Evolutionary conservation across 2,888 invertebrate genomes (phyloP).

Genomic region (Rotaria socialis): DNA sequence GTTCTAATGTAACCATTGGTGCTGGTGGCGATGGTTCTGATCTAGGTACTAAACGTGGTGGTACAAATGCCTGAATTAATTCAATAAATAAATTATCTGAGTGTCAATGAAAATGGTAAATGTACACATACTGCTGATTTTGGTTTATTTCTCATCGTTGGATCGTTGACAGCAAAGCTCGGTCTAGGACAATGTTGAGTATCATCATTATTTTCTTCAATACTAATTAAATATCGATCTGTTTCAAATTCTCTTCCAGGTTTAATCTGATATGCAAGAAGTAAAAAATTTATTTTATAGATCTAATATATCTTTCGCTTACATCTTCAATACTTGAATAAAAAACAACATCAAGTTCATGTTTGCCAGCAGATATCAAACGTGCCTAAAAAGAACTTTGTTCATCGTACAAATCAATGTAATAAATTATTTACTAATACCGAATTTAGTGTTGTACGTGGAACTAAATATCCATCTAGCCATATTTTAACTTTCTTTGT

Average conservation of each 20-base stretch:
- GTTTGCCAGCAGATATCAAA: not conserved
- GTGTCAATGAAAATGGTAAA: too few species aligned
- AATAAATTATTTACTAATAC: not conserved
- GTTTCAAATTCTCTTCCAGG: conserved; percentile 23
- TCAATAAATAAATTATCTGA: not conserved
- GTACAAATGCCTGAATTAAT: not conserved
- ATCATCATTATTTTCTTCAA: not conserved
- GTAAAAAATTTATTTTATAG: not conserved
- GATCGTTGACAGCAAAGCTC: not conserved
- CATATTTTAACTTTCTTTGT: not conserved
- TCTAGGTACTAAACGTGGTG: not conserved
- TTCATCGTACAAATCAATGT: not conserved
- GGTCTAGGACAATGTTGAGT: not conserved
- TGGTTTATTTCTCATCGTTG: conserved; percentile 11
- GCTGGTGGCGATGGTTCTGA: not conserved
- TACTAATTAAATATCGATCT: not conserved
- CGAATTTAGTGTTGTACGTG: not conserved
- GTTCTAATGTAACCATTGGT: not conserved
- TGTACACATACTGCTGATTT: not conserved
- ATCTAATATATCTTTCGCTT: not conserved
- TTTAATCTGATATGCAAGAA: not conserved
- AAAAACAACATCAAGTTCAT: conserved; percentile 9
- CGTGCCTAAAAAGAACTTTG: not conserved
- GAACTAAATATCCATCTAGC: conserved; percentile 18
- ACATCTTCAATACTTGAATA: conserved; percentile 14